Conservation (phyloP, 30 jellyfish, hydroid and myxozoan species). For the Aurelia aurita complex sp. Pacific region DNA sequence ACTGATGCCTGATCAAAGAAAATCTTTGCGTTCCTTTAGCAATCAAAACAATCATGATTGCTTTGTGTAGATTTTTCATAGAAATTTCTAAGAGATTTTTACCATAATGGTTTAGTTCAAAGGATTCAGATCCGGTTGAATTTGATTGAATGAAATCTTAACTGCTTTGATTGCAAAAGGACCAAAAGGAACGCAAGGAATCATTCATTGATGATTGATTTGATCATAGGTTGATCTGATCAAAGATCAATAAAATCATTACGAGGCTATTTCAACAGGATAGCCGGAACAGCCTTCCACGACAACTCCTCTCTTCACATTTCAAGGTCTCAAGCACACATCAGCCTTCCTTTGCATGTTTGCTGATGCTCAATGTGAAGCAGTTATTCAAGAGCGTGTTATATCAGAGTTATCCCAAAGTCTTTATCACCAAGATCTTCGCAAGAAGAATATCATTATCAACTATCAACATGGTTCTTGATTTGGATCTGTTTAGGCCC, state of each 20-base stretch:
- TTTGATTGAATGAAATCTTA: too few species aligned
- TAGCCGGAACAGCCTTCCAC: constrained; percentile 1
- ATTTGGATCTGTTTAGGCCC: constrained; percentile 80
- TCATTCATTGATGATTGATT: background rate
- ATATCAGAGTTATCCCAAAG: background rate
- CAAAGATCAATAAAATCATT: background rate
- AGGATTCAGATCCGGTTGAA: too few species aligned
- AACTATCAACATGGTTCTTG: constrained; percentile 83
- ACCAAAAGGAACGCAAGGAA: background rate
- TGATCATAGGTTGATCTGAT: too few species aligned
- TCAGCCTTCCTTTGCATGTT: too few species aligned
- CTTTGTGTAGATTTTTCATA: too few species aligned
- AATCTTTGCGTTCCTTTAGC: background rate
- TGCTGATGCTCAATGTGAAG: constrained; percentile 41
- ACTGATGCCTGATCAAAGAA: background rate
- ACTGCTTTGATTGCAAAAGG: background rate
- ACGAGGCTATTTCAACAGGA: constrained; percentile 45
- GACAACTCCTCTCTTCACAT: background rate
- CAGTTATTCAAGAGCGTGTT: background rate
- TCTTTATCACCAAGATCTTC: background rate
- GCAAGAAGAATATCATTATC: constrained; percentile 14
- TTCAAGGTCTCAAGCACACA: background rate
- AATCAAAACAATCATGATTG: too few species aligned
- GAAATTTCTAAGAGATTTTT: too few species aligned
- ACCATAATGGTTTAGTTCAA: too few species aligned